phyloP scores from a whole-genome alignment of 1,140 invertebrate genomes.

The Drosophila saltans region DNA sequence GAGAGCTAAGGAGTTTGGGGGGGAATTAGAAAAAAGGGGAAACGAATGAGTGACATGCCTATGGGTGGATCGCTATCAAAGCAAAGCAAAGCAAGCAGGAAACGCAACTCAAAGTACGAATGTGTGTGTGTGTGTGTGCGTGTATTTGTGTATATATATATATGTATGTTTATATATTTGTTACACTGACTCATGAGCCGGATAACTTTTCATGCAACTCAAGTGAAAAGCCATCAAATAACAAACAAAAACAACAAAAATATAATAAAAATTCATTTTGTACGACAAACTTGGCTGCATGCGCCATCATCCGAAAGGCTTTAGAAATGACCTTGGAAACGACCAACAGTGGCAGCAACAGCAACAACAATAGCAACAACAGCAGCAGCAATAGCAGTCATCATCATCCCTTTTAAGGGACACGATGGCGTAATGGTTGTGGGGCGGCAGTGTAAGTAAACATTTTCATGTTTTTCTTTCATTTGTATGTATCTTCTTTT shows the following conservation, averaged over 20 bases:
- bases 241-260: conserved; percentile 22
- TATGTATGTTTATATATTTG: neutral
- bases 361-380: neutral
- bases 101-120: neutral
- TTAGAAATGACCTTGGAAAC: conserved; percentile 54
- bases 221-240: conserved; percentile 22
- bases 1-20: neutral
- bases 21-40: neutral
- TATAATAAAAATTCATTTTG: conserved; percentile 19
- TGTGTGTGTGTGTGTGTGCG: neutral
- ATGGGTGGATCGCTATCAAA: conserved; percentile 1
- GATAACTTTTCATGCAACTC: conserved; percentile 23
- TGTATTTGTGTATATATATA: neutral
- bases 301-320: conserved; percentile 45
- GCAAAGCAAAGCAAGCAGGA: conserved; percentile 2
- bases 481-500: conserved; percentile 51
- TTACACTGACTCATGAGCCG: conserved; percentile 15
- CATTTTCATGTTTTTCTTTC: conserved; percentile 64
- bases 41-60: neutral
- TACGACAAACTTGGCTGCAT: conserved; percentile 31
- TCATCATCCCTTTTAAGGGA: conserved; percentile 15
- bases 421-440: conserved; percentile 57
- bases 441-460: conserved; percentile 40
- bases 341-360: conserved; percentile 1
- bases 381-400: conserved; percentile 22